Conservation (phyloP, 2,797 vertebrate genomes). For the Danionella dracula region DNA sequence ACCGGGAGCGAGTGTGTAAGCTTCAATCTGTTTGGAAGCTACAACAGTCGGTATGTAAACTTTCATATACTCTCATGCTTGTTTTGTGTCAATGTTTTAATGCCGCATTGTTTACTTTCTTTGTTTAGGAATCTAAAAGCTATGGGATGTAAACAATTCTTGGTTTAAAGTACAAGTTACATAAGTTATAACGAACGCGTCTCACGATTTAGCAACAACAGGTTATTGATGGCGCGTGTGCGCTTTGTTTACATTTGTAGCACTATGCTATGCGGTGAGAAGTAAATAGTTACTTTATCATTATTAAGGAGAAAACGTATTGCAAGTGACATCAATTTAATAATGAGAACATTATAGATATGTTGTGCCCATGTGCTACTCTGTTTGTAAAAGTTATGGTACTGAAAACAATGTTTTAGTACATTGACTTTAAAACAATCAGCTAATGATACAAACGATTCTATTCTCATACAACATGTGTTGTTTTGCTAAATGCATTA, state of each 20-base stretch:
- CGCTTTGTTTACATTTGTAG: conserved; percentile 16
- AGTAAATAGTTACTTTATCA: background rate
- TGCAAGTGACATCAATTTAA: background rate
- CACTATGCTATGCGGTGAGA: background rate
- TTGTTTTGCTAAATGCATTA: too few relatives aligned
- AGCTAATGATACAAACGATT: too few relatives aligned
- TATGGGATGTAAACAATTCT: background rate
- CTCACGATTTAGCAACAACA: conserved; percentile 15
- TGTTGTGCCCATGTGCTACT: too few relatives aligned
- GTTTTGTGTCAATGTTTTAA: background rate
- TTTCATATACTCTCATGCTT: background rate
- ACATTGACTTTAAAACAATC: too few relatives aligned
- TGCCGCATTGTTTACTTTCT: background rate
- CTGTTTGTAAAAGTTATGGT: too few relatives aligned
- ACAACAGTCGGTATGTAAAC: conserved; percentile 29
- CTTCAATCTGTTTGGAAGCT: conserved; percentile 6
- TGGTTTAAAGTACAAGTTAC: background rate
- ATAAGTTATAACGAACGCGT: background rate
- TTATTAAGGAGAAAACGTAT: too few relatives aligned
- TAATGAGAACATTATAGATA: background rate
- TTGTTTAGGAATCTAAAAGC: background rate
- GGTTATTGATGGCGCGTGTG: conserved; percentile 22
- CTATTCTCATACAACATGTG: too few relatives aligned
- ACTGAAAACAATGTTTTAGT: too few relatives aligned
- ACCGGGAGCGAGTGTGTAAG: conserved; percentile 22